Evolutionary conservation across 2,113 vertebrate genomes (phyloP).

Genomic region (Mellivora capensis): DNA sequence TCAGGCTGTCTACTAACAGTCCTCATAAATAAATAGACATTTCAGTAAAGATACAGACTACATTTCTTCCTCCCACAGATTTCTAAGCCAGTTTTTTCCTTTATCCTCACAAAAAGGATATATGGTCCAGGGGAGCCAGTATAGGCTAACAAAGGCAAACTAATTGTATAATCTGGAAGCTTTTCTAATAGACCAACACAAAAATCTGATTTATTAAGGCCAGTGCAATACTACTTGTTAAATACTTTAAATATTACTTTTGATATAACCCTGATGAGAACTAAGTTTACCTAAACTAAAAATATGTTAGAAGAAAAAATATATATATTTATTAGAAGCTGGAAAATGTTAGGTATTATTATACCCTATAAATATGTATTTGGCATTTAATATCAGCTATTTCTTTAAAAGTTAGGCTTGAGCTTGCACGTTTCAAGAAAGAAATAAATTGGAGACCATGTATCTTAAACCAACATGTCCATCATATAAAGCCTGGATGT

Average conservation of each 20-base stretch:
- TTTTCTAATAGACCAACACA: neutral
- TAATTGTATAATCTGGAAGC: neutral
- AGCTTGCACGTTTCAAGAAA: neutral
- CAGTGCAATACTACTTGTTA: neutral
- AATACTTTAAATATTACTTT: neutral
- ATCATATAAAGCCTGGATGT: neutral
- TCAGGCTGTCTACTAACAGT: neutral
- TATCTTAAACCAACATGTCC: neutral
- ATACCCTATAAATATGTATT: neutral
- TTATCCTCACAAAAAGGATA: neutral
- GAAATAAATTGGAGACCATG: neutral
- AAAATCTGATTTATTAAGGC: neutral
- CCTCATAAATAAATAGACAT: neutral
- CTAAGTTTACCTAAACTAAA: neutral
- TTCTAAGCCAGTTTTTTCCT: neutral
- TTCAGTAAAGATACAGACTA: neutral
- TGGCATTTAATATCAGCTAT: neutral
- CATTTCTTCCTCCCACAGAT: neutral
- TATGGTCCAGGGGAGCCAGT: neutral
- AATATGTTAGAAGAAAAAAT: neutral
- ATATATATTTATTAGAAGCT: neutral
- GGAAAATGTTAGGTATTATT: neutral
- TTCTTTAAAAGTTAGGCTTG: neutral
- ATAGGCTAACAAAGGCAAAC: neutral
- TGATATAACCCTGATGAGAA: neutral